Base-by-base conservation (phyloP, 30 jellyfish, hydroid and myxozoan genomes). In the Aurelia sp. region DNA sequence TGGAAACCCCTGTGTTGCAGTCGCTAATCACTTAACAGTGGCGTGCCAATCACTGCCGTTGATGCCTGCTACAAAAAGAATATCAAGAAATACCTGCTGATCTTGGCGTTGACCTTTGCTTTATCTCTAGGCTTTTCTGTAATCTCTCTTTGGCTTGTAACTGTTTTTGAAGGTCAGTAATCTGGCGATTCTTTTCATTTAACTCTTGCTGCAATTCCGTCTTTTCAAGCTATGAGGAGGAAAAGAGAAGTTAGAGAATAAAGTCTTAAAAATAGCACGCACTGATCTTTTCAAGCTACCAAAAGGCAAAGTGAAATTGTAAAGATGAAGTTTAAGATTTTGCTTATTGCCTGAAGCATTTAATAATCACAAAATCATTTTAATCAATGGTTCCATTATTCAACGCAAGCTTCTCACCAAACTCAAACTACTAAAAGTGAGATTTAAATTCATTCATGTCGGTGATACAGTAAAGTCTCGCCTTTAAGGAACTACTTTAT, bases 61-160 rank as follows among this genome's bases (percentile, higher is more conserved):
- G 50, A 37, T 37, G 11, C 55, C 15, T 44, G 55, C 16, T 44
- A 44, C 15, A 3, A 30, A 59, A 10, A 16, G 4, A n/a, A 66
- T n/a, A 35, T 23, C 52, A n/a, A n/a, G 40, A 60, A 60, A 63
- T 47, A 81, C 90, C 90, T 50, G 90, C 51, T 7, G 55, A 52
- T 60, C 70, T 81, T 68, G 90, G 77, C 17, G 90, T 58, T 16
- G 64, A 53, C 40, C 81, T 71, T 47, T 50, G 55, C 60, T 48
- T 60, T 31, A 37, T 74, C 30, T 40, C 66, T 21, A 27, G 85
- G 53, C 78, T 44, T 47, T 72, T 73, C 70, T 37, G 68, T 27
- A 35, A 53, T 33, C 75, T 66, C 30, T 84, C 87, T 84, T 84
- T 84, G 33, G 93, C 77, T 35, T 84, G 87, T 47, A 84, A 81